Evolutionary conservation across 2,797 vertebrate genomes (phyloP), one percentile per base, ranked within the genome.

Genomic region (Hydrocynus forskahlii): DNA sequence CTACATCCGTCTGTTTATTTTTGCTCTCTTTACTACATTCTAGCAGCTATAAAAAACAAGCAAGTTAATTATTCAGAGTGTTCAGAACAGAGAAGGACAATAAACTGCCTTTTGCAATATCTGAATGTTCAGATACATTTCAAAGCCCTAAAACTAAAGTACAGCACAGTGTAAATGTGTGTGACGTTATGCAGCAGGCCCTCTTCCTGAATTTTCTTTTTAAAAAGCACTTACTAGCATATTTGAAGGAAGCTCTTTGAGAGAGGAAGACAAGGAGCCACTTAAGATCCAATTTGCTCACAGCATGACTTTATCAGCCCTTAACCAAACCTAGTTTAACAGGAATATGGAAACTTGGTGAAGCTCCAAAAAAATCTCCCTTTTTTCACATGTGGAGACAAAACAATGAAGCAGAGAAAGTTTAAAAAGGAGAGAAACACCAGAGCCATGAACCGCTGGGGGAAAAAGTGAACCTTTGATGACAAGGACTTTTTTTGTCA

Each of bases 401-500:
- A 92, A 92, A 92, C 90, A 87, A 85, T 81, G 87, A 87, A 90
- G 88, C 88, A 16, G 62, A 79, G 76, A 88, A 89, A 79, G 87
- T 83, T 59, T 82, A 87, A 68, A 72, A 60, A 79, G 70, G 70
- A 87, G 81, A 80, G 87, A 84, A 85, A 90, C 84, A 90, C 87
- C 87, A 89, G 91, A 92, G 88, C 91, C 92, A 92, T 94, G 91
- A 94, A 60, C 60, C 45, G 29, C 50, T 75, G 91, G 92, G 92
- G 45, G 45, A 75, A 64, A 67, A 92, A 92, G 89, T 80, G 76
- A 86, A 86, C 78, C 84, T 88, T 86, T 87, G 81, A 86, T 83
- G 83, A 75, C 75, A 67, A 77, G 62, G 81, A 88, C 79, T 86
- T 87, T 81, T 84, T 85, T 83, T 79, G 55, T 45, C 62, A 81